A percentile compares a stretch with the other conserved stretches of the same genome.
phyloP scores from a whole-genome alignment of 2,888 invertebrate genomes.

The Lycocerus yunnanus region DNA sequence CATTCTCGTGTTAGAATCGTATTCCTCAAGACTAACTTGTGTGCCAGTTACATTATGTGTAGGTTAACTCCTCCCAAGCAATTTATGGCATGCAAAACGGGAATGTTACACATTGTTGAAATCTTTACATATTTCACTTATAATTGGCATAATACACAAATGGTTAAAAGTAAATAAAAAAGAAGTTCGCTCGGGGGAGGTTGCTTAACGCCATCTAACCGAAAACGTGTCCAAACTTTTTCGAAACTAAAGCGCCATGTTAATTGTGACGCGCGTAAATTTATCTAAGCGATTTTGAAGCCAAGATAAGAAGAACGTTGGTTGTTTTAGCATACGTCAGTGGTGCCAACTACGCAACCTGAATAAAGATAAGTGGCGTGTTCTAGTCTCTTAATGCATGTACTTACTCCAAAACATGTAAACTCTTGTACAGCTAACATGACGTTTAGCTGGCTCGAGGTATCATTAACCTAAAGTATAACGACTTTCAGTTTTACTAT shows the following conservation, averaged over 20 bases:
- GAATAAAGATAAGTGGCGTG: constrained; percentile 35
- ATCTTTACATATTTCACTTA: constrained; percentile 27
- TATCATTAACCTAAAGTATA: constrained; percentile 4
- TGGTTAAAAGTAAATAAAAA: neutral
- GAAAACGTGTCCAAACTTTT: neutral
- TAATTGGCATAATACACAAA: constrained; percentile 4
- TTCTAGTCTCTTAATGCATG: constrained; percentile 27
- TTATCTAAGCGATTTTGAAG: neutral
- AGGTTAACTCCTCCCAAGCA: constrained; percentile 27
- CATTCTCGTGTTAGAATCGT: constrained; percentile 19
- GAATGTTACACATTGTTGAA: constrained; percentile 24
- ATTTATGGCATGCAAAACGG: constrained; percentile 21
- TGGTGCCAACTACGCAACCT: constrained; percentile 34
- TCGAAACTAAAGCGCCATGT: neutral
- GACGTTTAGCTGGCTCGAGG: neutral
- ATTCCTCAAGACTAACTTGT: neutral
- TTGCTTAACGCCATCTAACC: neutral
- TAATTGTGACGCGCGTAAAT: neutral
- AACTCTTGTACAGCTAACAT: constrained; percentile 23
- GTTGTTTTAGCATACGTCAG: constrained; percentile 34
- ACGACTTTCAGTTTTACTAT: neutral
- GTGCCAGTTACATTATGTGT: constrained; percentile 12
- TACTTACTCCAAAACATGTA: constrained; percentile 30
- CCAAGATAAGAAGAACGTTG: neutral
- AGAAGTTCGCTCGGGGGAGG: neutral